Evolutionary conservation across 2,888 invertebrate genomes (phyloP), one percentile per base, ranked within the genome.

Genomic region (Choreutis nemorana): DNA sequence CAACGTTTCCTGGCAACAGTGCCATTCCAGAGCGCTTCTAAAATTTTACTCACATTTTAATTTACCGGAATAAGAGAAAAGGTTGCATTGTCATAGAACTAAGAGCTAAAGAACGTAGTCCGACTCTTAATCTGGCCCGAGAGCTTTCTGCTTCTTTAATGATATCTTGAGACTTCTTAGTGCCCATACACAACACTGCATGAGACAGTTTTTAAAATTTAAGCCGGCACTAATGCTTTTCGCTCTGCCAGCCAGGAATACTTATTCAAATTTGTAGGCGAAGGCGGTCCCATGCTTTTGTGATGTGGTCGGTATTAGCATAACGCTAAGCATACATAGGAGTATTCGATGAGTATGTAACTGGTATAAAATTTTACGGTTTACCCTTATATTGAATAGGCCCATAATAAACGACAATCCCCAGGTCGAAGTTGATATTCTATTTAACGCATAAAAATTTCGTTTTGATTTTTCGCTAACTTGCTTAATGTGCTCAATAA

Each of bases 201-300:
- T 62, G 75, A 58, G 78, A 78, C 77, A n/a, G 56, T 77, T 78
- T 78, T 78, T 72, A 67, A 70, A 77, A 78, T 77, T 73, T 78
- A 78, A 75, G 60, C 55, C 72, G 65, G 66, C 72, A 50, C 56
- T 75, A 75, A 75, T 73, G 78, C 63, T 59, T 72, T 67, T 59
- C 60, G 54, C 60, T 58, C 66, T 60, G 68, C 66, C 68, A 64
- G 66, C 66, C 63, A 68, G 73, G 67, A 68, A 68, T 75, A 65
- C 67, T 71, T 75, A 75, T 78, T 72, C 58, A 72, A 75, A 78
- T 73, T 71, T 70, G 66, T 72, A 66, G 65, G 61, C 58, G 56
- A 64, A 56, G 55, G 40, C 42, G 48, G 52, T 50, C 52, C 26
- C 23, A 46, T 46, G 60, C 58, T 60, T 67, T 70, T 71, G 67